A percentile compares a stretch with the other conserved stretches of the same genome.
Evolutionary conservation across 2,888 invertebrate genomes (phyloP).

Genomic region (Lampropteryx suffumata): DNA sequence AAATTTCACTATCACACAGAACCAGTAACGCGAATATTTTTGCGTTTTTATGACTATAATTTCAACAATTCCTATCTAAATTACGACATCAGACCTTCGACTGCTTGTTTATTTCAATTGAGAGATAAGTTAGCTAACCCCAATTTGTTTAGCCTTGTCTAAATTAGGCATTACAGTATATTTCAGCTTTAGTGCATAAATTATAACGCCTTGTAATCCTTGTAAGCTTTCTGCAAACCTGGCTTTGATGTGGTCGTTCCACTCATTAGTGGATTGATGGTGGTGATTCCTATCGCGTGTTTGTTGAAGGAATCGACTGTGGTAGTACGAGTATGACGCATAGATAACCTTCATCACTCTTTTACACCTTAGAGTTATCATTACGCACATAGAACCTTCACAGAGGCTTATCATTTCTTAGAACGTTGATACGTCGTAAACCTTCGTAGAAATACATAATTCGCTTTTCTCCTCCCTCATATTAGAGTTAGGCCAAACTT

Average conservation of each 20-base stretch:
- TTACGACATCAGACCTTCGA: conserved; percentile 12
- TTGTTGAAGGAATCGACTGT: not conserved
- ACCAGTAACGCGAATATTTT: no score
- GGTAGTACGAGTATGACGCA: conserved; percentile 4
- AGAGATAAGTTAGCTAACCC: conserved; percentile 16
- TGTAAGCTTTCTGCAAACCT: no score
- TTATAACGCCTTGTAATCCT: no score
- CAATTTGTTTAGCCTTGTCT: conserved; percentile 21
- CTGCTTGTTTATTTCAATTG: conserved; percentile 13
- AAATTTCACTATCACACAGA: no score
- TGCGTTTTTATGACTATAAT: no score
- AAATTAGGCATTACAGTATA: conserved; percentile 12
- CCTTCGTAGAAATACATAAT: conserved; percentile 8
- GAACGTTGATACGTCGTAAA: not conserved
- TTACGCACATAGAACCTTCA: conserved; percentile 15
- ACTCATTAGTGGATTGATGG: no score
- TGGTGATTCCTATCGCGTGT: no score
- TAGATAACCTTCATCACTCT: conserved; percentile 5
- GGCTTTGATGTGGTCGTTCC: not conserved
- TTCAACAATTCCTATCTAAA: conserved; percentile 1
- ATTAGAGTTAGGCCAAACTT: no score
- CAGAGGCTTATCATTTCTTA: not conserved
- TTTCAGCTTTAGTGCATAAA: no score
- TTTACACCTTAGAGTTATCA: conserved; percentile 15
- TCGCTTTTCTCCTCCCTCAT: conserved; percentile 11